Conservation (phyloP, 2,888 invertebrate genomes). For the Ariolimax columbianus region DNA sequence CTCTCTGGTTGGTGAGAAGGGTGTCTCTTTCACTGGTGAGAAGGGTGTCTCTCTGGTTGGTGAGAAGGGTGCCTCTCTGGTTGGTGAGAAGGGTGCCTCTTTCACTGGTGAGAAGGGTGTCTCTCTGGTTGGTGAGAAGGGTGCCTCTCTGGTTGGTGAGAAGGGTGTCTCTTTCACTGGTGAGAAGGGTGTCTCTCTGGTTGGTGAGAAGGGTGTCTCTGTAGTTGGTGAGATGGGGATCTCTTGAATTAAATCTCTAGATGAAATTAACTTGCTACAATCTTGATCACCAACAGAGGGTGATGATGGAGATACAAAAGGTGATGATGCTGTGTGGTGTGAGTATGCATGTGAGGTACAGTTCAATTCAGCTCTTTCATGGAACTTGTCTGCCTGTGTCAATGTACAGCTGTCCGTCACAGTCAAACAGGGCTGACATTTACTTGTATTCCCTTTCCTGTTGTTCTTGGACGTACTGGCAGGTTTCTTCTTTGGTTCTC, state of each 20-base stretch:
- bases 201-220: constrained; percentile 1
- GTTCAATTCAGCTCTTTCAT: not conserved
- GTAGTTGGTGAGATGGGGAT: not conserved
- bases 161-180: not conserved
- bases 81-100: not conserved
- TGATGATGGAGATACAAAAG: not conserved
- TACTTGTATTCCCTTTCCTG: no score
- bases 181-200: not conserved
- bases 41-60: not conserved
- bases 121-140: not conserved
- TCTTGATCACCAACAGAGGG: not conserved
- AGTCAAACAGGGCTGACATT: no score
- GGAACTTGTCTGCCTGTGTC: not conserved
- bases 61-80: not conserved
- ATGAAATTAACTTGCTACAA: not conserved
- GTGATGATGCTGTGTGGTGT: not conserved
- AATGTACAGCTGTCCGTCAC: not conserved
- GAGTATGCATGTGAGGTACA: not conserved
- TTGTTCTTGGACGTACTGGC: no score
- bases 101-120: not conserved
- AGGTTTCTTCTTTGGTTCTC: not conserved
- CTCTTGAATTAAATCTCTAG: constrained; percentile 2
- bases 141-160: not conserved
- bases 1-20: not conserved
- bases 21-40: constrained; percentile 2